These are phyloP conservation scores for Coturnix japonica DNA, from an alignment of 2,113 vertebrate species.

Conservation along the genomic window DNA sequence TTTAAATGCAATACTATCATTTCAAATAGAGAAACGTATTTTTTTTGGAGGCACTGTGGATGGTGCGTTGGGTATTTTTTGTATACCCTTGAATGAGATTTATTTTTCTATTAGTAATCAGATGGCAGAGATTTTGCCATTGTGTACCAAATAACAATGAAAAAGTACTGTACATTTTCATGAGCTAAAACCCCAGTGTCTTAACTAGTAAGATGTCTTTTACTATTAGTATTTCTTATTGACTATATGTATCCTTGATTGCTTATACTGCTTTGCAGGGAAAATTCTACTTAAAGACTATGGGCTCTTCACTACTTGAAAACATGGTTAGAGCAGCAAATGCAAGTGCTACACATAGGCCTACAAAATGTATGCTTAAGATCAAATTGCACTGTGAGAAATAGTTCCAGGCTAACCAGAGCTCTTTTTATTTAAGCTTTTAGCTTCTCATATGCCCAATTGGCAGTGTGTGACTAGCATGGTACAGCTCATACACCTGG, in stretches of 20 bases:
- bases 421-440: not conserved
- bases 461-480: accelerated
- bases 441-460: not conserved
- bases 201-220: not conserved
- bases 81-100: not conserved
- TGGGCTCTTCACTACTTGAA: not conserved
- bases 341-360: accelerated
- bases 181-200: not conserved
- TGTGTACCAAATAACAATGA: not conserved
- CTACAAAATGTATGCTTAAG: not conserved
- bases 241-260: not conserved
- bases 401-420: not conserved
- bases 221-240: not conserved
- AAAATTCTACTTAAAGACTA: not conserved
- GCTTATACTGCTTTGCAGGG: not conserved
- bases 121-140: not conserved
- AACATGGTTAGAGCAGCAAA: not conserved
- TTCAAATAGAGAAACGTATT: slow-evolving; percentile 18
- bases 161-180: not conserved
- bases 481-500: not conserved
- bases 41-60: not conserved
- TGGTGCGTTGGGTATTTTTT: not conserved
- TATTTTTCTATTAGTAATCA: slow-evolving; percentile 4
- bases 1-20: not conserved
- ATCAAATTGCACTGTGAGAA: not conserved